Percentiles rank a stretch among this genome's conserved stretches.
phyloP scores from a whole-genome alignment of 2,888 invertebrate genomes.

The Lycophotia porphyrea region DNA sequence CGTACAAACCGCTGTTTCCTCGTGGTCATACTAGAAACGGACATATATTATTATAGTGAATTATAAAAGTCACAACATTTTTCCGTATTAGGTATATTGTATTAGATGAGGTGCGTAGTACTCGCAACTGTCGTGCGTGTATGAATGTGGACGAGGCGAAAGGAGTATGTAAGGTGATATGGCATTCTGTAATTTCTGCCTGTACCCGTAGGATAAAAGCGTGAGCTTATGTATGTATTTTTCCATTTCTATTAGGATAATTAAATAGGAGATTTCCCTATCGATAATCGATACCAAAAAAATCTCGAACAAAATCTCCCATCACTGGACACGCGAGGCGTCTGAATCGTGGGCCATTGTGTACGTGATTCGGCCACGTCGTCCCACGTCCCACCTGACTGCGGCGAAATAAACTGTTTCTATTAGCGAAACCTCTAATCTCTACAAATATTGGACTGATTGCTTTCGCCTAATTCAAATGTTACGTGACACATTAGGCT shows the following conservation, averaged over 20 bases:
- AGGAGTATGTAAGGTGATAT: not conserved
- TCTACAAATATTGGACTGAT: slow-evolving; percentile 82
- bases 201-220: not conserved
- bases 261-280: not conserved
- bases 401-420: slow-evolving; percentile 70
- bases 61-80: not conserved
- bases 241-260: not conserved
- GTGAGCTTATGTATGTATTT: not conserved
- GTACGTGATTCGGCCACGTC: slow-evolving; percentile 60
- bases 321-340: slow-evolving; percentile 25
- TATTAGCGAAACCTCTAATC: slow-evolving; percentile 77
- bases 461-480: slow-evolving; percentile 77
- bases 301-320: not conserved
- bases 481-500: slow-evolving; percentile 79
- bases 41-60: too few relatives aligned
- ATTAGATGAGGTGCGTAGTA: not conserved
- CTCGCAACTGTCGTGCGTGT: not conserved
- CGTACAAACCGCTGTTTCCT: too few relatives aligned
- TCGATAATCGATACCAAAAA: not conserved
- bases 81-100: not conserved
- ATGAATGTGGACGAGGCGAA: not conserved
- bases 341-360: slow-evolving; percentile 43
- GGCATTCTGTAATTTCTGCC: not conserved
- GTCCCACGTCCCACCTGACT: slow-evolving; percentile 70
- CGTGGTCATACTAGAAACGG: too few relatives aligned